A percentile compares a stretch with the other conserved stretches of the same genome.
Conservation (phyloP, 2,888 invertebrate genomes). For the Mesorhabditis spiculigera region DNA sequence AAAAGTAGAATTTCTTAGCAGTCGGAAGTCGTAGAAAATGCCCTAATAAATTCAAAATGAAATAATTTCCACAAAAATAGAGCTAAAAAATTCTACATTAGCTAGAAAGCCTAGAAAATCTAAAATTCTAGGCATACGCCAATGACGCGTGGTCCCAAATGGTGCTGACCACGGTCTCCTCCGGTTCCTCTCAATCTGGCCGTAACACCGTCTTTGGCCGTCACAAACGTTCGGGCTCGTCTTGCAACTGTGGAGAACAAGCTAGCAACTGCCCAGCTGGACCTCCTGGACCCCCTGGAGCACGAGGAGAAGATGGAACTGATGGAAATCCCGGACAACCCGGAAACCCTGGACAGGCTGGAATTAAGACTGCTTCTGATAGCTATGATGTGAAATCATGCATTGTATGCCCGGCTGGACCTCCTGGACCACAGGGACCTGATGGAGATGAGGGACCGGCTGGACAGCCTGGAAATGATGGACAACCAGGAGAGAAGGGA, state of each 20-base stretch:
- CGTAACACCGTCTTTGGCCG: conserved; percentile 5
- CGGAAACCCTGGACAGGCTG: conserved; percentile 23
- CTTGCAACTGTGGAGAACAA: conserved; percentile 23
- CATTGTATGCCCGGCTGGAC: conserved; percentile 1
- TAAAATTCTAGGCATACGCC: conserved; percentile 11
- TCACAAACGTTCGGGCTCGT: background rate
- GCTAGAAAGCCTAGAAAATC: too few species aligned
- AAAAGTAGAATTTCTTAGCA: too few species aligned
- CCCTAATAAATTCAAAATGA: too few species aligned
- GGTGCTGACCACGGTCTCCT: conserved; percentile 9
- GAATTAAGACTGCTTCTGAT: conserved; percentile 5
- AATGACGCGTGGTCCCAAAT: conserved; percentile 16
- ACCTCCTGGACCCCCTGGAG: conserved; percentile 39
- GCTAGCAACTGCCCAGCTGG: conserved; percentile 34
- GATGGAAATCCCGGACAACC: conserved; percentile 27
- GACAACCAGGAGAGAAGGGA: conserved; percentile 25
- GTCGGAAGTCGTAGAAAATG: too few species aligned
- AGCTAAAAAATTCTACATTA: too few species aligned
- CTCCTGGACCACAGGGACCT: conserved; percentile 19
- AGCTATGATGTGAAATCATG: conserved; percentile 4
- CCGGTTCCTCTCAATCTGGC: conserved; percentile 1
- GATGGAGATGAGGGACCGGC: conserved; percentile 15
- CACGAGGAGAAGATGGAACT: conserved; percentile 26
- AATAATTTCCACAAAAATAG: too few species aligned
- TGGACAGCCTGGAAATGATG: conserved; percentile 25